Evolutionary conservation across 64 coral and sea anemone species (phyloP), one percentile per base, ranked within the genome.

Genomic region (Montipora capricornis): DNA sequence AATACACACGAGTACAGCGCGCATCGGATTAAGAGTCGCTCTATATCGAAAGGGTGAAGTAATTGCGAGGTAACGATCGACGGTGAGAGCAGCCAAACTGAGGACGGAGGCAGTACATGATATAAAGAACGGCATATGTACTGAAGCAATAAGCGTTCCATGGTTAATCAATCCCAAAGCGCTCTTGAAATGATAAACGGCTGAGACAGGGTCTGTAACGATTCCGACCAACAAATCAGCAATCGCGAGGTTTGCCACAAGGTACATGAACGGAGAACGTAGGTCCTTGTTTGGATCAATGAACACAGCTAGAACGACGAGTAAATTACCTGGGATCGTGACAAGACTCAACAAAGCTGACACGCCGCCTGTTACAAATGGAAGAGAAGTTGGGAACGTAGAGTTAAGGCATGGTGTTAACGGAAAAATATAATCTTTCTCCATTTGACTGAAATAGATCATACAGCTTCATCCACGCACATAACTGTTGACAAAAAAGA

Each of bases 271-370:
- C 3, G 97, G 97, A 17, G 94, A 96, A 12, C 91, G 90, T 15
- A 98, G 92, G 15, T 98, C 94, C 93, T 73, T 98, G 91, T 98
- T 94, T 2, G 97, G 97, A 89, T 98, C 97, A 10, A 98, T 91
- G 69, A 95, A 91, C 4, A 98, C 95, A 8, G 97, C 97, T 14
- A 98, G 68, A 77, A 98, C 94, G 12, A 98, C 94, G 22, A 98
- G 78, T 45, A 98, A 64, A 67, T 98, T 98, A 19, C 97, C 97
- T 49, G 94, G 97, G n/a, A 98, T 81, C 4, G 94, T 98, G 47
- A 95, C 69, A 8, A 96, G 68, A 77, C 91, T 81, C 12, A 98
- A 78, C 11, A 98, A 24, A 15, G 83, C 94, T 55, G 92, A 91
- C 14, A 98, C 62, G 19, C 78, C 82, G 6, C 81, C 89, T 13